These are phyloP conservation scores for Harpalus rufipes DNA, from an alignment of 2,888 invertebrate species.

Conservation along the genomic window DNA sequence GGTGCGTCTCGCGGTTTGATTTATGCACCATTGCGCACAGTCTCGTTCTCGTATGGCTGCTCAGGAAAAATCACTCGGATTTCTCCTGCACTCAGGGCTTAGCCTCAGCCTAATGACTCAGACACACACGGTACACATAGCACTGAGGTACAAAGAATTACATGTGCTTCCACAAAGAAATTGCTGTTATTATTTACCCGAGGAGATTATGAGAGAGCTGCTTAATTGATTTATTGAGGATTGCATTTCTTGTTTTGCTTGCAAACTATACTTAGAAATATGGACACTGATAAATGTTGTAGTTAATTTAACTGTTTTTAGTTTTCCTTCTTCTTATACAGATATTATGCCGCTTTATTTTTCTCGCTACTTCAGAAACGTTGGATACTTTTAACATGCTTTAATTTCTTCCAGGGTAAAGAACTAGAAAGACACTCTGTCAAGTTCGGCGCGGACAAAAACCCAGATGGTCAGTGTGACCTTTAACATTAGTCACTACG, in stretches of 20 bases:
- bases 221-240: background rate
- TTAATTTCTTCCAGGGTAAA: no score
- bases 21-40: conserved; percentile 31
- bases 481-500: no score
- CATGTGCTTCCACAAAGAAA: background rate
- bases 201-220: background rate
- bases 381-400: no score
- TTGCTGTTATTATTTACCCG: conserved; percentile 1
- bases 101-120: conserved; percentile 57
- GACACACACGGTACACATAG: background rate
- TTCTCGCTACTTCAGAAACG: no score
- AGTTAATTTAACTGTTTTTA: background rate
- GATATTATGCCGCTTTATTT: no score
- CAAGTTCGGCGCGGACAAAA: no score
- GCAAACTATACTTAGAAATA: background rate
- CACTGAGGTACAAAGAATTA: background rate
- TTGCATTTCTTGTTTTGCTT: background rate
- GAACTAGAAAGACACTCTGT: no score
- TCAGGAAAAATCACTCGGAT: conserved; percentile 53
- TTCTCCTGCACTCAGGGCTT: conserved; percentile 58
- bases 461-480: no score
- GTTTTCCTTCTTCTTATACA: no score
- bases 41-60: conserved; percentile 25
- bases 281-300: background rate
- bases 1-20: conserved; percentile 38